Evolutionary conservation across 2,797 vertebrate genomes (phyloP), one percentile per base, ranked within the genome.

Genomic region (Clarias fuscus): DNA sequence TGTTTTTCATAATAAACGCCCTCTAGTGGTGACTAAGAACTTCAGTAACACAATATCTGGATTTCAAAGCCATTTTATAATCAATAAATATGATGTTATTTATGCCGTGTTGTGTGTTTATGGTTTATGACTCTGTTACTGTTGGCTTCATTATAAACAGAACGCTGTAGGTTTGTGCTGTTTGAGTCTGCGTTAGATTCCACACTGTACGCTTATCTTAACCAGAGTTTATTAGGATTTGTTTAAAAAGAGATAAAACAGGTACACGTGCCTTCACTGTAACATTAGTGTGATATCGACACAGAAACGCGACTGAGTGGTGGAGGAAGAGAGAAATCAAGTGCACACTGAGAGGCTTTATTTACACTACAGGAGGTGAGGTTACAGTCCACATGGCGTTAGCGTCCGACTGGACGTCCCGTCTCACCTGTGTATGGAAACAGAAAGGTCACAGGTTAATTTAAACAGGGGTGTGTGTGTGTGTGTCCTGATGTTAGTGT

Each of bases 381-480:
- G 20, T 58, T 81, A 73, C 77, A 87, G 76, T 84, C 58, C 27
- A 62, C 22, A 2, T 43, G 85, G 37, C 3, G 14, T 70, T 33
- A 85, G 0, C n/a, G 22, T 61, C 61, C 24, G n/a, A 43, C n/a
- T 64, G 37, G 76, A 61, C 73, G 43, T 82, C 85, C 75, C 48
- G 68, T 58, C 64, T 68, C 7, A 48, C 79, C 89, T 90, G 86
- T 5, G 40, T 5, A 77, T 5, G 72, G 59, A 84, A 20, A 79
- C 1, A 77, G 30, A 77, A 2, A 40, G 37, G 27, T 67, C 20
- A 20, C 71, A 73, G 43, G 37, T 70, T 30, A 5, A 68, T 59
- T 56, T 37, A 37, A 61, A 61, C 76, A 22, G 24, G 48, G 18
- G 22, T 4, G 11, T 56, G 10, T 30, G 22, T 4, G 11, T 56